Evolutionary conservation across 1,140 invertebrate species (phyloP), one percentile per base, ranked within the genome.

Genomic region (Lasioglossum albipes): DNA sequence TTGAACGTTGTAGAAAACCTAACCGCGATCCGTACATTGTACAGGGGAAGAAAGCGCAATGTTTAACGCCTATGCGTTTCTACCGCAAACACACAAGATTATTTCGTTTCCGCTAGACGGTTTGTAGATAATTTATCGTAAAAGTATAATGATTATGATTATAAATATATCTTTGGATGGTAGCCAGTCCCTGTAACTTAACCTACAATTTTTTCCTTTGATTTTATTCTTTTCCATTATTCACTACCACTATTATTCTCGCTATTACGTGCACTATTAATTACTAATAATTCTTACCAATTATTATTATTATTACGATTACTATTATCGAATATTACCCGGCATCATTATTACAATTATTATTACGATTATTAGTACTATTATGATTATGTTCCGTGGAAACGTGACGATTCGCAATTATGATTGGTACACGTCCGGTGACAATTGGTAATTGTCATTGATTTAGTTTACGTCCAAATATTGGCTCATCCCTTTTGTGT

Each of bases 221-320:
- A 49, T 49, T 49, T 49, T 13, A 13, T 49, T 49, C 45, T 49
- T 10, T 49, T 49, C 74, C 67, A 65, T 69, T 79, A 74, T 41
- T 75, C 75, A 84, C 85, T 77, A 79, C 54, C 79, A 73, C 70
- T 72, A 84, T 88, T 79, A 88, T 70, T 83, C 59, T 73, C 78
- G 82, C 75, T 87, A 87, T 79, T 84, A 75, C 71, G 77, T 86
- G 84, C 84, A 87, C 84, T 82, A 84, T 79, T 86, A 83, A 83
- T 85, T 84, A 69, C 74, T 82, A 82, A 41, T 45, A 82, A 65
- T 82, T 73, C 66, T 83, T 71, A 81, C 77, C 78, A 79, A 89
- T 85, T 79, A 85, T 66, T 77, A 67, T 74, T 79, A 84, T 84
- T 68, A 79, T 77, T 61, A 75, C 76, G 71, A 84, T 64, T 75